Conservation (phyloP, 2,113 vertebrate genomes). For the Eretmochelys imbricata region DNA sequence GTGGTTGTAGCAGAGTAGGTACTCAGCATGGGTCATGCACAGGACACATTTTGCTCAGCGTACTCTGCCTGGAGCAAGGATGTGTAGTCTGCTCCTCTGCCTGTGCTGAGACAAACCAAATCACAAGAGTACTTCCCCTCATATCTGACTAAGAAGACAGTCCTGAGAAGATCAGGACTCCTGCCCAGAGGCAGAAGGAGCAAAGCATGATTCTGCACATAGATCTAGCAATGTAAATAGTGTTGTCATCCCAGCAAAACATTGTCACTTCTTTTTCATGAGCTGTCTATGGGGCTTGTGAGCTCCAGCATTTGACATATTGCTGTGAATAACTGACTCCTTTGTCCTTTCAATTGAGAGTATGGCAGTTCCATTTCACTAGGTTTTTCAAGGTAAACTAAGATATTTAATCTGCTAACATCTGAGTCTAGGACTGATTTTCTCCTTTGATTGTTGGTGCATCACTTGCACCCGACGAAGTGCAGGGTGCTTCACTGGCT, state of each 20-base stretch:
- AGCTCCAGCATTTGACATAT: not conserved
- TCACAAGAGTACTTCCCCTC: not conserved
- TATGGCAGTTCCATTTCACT: not conserved
- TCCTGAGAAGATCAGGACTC: not conserved
- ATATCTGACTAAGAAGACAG: not conserved
- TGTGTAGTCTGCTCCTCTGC: not conserved
- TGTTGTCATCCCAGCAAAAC: not conserved
- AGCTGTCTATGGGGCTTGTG: not conserved
- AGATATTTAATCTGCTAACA: not conserved
- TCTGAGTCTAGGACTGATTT: not conserved
- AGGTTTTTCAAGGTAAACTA: constrained; percentile 18
- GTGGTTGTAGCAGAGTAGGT: not conserved
- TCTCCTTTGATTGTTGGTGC: not conserved
- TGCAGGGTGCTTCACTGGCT: not conserved
- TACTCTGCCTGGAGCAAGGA: not conserved
- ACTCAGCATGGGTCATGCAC: not conserved
- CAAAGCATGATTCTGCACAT: not conserved
- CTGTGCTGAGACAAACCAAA: not conserved
- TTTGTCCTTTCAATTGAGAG: not conserved
- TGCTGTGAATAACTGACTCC: constrained; percentile 9
- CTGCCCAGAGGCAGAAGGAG: not conserved
- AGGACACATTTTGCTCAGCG: not conserved
- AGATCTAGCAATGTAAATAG: not conserved
- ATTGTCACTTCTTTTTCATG: not conserved
- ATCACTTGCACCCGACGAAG: not conserved